Percentiles rank a stretch among this genome's conserved stretches.
phyloP scores from a whole-genome alignment of 2,888 invertebrate species.

The Scaptomyza cyrtandrae region DNA sequence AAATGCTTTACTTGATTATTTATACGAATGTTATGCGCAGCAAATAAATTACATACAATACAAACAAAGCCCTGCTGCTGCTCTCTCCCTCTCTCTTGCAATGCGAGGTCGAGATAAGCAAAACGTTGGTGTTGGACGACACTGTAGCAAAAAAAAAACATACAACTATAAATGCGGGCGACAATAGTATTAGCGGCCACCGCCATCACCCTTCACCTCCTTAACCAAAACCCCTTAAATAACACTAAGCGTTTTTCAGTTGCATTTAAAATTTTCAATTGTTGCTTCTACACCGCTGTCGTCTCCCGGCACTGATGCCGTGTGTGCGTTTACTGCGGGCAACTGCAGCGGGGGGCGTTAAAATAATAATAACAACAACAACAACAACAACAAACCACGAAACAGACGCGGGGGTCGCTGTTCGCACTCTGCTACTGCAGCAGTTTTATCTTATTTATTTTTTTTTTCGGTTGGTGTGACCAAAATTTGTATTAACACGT shows the following conservation, averaged over 20 bases:
- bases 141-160: constrained; percentile 22
- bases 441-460: background rate
- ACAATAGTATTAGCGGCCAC: constrained; percentile 23
- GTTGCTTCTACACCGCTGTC: constrained; percentile 38
- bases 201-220: background rate
- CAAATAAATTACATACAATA: constrained; percentile 49
- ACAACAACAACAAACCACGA: constrained; percentile 30
- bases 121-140: constrained; percentile 11
- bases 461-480: constrained; percentile 22
- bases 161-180: constrained; percentile 44
- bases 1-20: constrained; percentile 7
- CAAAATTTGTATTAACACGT: constrained; percentile 27
- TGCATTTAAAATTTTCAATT: constrained; percentile 61
- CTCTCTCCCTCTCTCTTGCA: background rate
- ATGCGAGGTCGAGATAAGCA: background rate
- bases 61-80: constrained; percentile 30
- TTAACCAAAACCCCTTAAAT: background rate
- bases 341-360: constrained; percentile 60
- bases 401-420: constrained; percentile 58
- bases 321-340: constrained; percentile 49
- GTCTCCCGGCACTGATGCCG: constrained; percentile 25
- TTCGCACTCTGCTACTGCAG: constrained; percentile 16
- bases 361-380: constrained; percentile 2
- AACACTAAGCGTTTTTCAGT: constrained; percentile 43
- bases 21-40: constrained; percentile 44